Evolutionary conservation across 2,113 vertebrate genomes (phyloP), one percentile per base, ranked within the genome.

Genomic region (Hippocampus guttulatus): DNA sequence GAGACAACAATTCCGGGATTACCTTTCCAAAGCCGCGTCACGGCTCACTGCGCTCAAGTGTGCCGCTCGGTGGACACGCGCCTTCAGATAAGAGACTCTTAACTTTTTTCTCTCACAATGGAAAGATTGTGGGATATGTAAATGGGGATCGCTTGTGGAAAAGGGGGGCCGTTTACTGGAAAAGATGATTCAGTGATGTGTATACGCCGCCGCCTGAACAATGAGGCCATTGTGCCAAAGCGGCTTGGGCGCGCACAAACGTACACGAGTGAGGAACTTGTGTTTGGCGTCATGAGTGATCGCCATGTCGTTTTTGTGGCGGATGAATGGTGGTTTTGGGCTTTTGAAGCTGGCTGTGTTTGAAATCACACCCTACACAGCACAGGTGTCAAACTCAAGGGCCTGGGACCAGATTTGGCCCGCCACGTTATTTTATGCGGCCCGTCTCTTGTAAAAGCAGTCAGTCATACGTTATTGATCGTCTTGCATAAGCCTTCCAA

Each of bases 171-270:
- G 3, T 58, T 79, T 80, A 67, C 69, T 45, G 82, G 72, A 79
- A 84, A 84, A 74, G 84, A 87, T 86, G 86, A 87, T 81, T 76
- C 81, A 82, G 74, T 54, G 77, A 78, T 78, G 78, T 76, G 74
- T 73, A 38, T 38, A 76, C 23, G n/a, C 68, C 63, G 62, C 71
- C 73, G 84, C 81, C 78, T 79, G 85, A 76, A 75, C 79, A 90
- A 87, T 79, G 84, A 71, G 38, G 51, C 74, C 61, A 73, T 87
- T 90, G 84, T 88, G 65, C 61, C 7, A 8, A 69, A 63, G 58
- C 74, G 70, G 65, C 62, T 62, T 3, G n/a, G 71, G 63, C 74
- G 14, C 67, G 23, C 66, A 30, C 57, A 68, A 63, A 72, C 64
- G 58, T 64, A 45, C 54, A 2, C 33, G 60, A 52, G 40, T 66